Evolutionary conservation across 2,888 invertebrate species (phyloP), one percentile per base, ranked within the genome.

Genomic region (Dorcus parallelipipedus): DNA sequence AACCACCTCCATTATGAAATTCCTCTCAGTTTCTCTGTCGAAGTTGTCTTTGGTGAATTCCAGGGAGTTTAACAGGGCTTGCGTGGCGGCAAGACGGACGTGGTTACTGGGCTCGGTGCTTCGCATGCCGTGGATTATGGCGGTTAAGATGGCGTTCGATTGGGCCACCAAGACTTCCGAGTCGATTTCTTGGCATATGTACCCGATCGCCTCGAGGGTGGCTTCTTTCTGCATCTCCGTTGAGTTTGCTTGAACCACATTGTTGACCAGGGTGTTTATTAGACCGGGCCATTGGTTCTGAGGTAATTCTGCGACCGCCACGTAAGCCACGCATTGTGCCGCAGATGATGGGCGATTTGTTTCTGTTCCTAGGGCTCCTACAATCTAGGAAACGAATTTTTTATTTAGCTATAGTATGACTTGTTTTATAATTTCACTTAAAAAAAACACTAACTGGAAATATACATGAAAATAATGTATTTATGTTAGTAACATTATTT

Each of bases 31-130:
- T 83, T 97, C 97, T 76, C 93, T 94, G 70, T 97, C 97, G 80
- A 99, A 99, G 81, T 99, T 99, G 38, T 94, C 93, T 81, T 93
- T 93, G 10, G 98, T 99, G 75, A 99, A 99, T 81, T 99, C 99
- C 54, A 99, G 81, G 0, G 98, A 99, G 80, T 99, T 99, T 50
- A 93, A 85, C 33, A 99, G 83, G 2, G 99, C 98, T 69, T 91
- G 96, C 5, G 97, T 98, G 23, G 99, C 99, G 43, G 99, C 98
- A 53, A 97, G 82, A 62, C 95, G 86, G 3, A 99, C 98, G 79
- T 97, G 91, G 76, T 90, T 91, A 75, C 95, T 95, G 0, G 93
- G 89, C 76, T 97, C 97, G 59, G 90, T 90, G 67, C 91, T 91
- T 65, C 97, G 87, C 98, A 99, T 99, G 9, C 98, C 98, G 79